Evolutionary conservation across 2,797 vertebrate species (phyloP), one percentile per base, ranked within the genome.

Genomic region (Enteromius treurensis): DNA sequence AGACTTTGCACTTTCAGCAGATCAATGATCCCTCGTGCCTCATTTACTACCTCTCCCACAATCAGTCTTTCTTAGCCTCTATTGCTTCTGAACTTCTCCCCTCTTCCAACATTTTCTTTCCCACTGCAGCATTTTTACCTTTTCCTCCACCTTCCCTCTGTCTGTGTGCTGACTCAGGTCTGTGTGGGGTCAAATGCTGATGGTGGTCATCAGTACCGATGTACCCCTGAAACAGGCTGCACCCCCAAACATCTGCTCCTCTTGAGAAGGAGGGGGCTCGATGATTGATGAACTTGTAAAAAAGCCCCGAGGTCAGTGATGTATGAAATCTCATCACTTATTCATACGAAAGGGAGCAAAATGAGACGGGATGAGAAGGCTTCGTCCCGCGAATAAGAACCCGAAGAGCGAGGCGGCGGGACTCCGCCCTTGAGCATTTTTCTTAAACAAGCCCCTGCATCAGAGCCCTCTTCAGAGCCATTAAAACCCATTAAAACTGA

Each of bases 1-100:
- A 91, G 86, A 90, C 88, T 90, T 86, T 90, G 91, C 93, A 92
- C 91, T 93, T 93, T 93, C 87, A 90, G 91, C 91, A 92, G 90
- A 95, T 95, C 93, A 93, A 93, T 93, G 92, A 90, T 91, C 90
- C 91, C 91, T 88, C 86, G 90, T 92, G 93, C 87, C 87, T 83
- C 80, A 85, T 80, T 89, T 79, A 86, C 82, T 84, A 79, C 87
- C 79, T 81, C 77, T 88, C 83, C 79, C 71, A 87, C 80, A 81
- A 82, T 45, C 73, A 80, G 85, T 90, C 88, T 84, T 86, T 90
- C 89, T 86, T 75, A 7, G 64, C 49, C 80, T 77, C 68, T 60
- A 47, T 76, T 64, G 9, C 62, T 17, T 75, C 42, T 17, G n/a
- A 81, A 62, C 81, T 19, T 83, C 60, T 64, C 47, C 14, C 45